These are phyloP conservation scores for Tetramorium simillimum DNA, from an alignment of 1,140 invertebrate genomes.

Conservation along the genomic window DNA sequence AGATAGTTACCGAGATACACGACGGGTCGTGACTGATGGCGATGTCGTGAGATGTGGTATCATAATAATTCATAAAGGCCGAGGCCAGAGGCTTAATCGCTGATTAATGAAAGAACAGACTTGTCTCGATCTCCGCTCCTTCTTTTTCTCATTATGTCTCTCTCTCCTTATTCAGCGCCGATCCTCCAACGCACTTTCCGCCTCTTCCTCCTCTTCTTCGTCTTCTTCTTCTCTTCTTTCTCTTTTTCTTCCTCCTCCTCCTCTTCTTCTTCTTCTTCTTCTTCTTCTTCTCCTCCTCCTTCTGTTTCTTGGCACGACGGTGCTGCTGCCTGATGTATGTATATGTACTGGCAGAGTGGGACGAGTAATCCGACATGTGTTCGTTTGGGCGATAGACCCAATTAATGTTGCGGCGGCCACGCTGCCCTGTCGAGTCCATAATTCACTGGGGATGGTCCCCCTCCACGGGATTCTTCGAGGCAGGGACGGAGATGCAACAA, in stretches of 20 bases:
- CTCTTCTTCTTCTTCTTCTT: slow-evolving; percentile 17
- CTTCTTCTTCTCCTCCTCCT: background rate
- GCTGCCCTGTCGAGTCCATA: slow-evolving; percentile 75
- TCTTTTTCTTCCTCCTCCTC: slow-evolving; percentile 30
- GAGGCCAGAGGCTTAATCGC: slow-evolving; percentile 82
- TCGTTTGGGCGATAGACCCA: slow-evolving; percentile 80
- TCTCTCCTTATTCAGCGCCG: slow-evolving; percentile 37
- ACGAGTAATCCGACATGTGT: slow-evolving; percentile 80
- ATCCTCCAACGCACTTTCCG: slow-evolving; percentile 37
- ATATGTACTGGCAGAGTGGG: slow-evolving; percentile 69
- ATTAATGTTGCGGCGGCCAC: slow-evolving; percentile 77
- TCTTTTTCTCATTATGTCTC: slow-evolving; percentile 69
- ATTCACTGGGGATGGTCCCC: slow-evolving; percentile 68
- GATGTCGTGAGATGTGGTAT: slow-evolving; percentile 85
- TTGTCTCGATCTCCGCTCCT: slow-evolving; percentile 76
- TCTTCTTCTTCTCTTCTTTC: slow-evolving; percentile 23
- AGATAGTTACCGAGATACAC: slow-evolving; percentile 82
- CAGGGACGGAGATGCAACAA: slow-evolving; percentile 35
- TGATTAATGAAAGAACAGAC: slow-evolving; percentile 84
- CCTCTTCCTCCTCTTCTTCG: slow-evolving; percentile 24
- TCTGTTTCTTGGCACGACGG: slow-evolving; percentile 43
- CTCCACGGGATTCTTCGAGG: slow-evolving; percentile 68
- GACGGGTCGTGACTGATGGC: slow-evolving; percentile 84
- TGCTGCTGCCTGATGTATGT: slow-evolving; percentile 68
- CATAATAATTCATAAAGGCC: slow-evolving; percentile 85